Conservation (phyloP, 2,797 vertebrate species). For the Morelia viridis region DNA sequence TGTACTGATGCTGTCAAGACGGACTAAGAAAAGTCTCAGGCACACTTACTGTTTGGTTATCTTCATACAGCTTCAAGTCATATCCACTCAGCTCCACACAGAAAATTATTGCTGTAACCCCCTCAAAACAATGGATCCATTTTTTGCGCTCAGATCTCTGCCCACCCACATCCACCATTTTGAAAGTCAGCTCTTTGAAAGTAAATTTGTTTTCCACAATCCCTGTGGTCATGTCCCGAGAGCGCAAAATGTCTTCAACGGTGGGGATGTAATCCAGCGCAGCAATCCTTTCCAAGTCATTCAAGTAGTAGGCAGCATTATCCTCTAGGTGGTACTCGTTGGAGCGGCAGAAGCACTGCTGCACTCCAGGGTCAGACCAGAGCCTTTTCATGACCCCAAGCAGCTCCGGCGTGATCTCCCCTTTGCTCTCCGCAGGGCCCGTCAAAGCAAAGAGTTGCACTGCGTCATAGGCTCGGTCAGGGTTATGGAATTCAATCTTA, state of each 20-base stretch:
- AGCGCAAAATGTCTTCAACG: slow-evolving; percentile 96
- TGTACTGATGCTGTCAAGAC: neutral
- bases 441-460: slow-evolving; percentile 98
- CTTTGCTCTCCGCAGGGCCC: slow-evolving; percentile 97
- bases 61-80: slow-evolving; percentile 98
- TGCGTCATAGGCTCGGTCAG: slow-evolving; percentile 93
- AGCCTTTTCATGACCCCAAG: slow-evolving; percentile 95
- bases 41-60: slow-evolving; percentile 96
- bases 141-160: slow-evolving; percentile 98
- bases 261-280: slow-evolving; percentile 93
- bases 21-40: neutral
- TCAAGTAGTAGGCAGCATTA: slow-evolving; percentile 99
- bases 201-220: slow-evolving; percentile 99
- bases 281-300: slow-evolving; percentile 96
- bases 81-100: slow-evolving; percentile 99
- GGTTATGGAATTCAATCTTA: slow-evolving; percentile 97
- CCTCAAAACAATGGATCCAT: slow-evolving; percentile 99
- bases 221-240: slow-evolving; percentile 98
- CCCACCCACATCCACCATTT: slow-evolving; percentile 99
- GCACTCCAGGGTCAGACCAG: slow-evolving; percentile 93
- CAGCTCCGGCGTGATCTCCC: slow-evolving; percentile 94
- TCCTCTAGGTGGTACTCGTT: slow-evolving; percentile 99
- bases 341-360: slow-evolving; percentile 95
- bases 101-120: slow-evolving; percentile 99
- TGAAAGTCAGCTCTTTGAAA: slow-evolving; percentile 99